These are phyloP conservation scores for Leucophenga maculata DNA, from an alignment of 2,888 invertebrate genomes.

Conservation along the genomic window DNA sequence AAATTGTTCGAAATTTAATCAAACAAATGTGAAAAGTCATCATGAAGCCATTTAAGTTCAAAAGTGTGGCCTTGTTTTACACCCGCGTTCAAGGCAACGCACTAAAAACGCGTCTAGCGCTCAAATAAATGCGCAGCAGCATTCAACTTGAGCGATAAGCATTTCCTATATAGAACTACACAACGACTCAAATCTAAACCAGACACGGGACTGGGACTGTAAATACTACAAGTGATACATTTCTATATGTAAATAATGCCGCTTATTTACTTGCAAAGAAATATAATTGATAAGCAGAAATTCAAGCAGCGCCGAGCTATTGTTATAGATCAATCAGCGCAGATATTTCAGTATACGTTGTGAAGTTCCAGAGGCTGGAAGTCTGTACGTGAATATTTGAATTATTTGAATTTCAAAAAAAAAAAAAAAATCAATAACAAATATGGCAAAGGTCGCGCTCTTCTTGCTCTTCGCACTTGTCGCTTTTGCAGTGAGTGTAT, in stretches of 20 bases:
- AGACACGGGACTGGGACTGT: not conserved
- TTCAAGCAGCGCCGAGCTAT: constrained; percentile 9
- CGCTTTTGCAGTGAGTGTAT: not conserved
- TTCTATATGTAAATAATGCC: not conserved
- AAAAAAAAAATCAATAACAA: not conserved
- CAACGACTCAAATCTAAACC: not conserved
- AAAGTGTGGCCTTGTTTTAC: not conserved
- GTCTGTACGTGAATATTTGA: not conserved
- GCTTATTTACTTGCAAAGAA: not conserved
- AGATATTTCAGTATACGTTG: constrained; percentile 10
- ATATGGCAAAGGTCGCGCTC: constrained; percentile 25
- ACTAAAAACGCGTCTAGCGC: not conserved
- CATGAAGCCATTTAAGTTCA: too few relatives aligned
- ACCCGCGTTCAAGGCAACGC: not conserved
- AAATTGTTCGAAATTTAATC: too few relatives aligned
- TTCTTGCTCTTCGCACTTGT: constrained; percentile 20
- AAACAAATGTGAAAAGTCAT: too few relatives aligned
- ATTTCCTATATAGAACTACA: constrained; percentile 15
- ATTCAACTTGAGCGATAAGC: constrained; percentile 17
- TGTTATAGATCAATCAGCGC: not conserved
- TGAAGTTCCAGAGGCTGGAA: too few relatives aligned
- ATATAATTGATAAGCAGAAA: constrained; percentile 1
- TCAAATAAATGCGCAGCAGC: constrained; percentile 20
- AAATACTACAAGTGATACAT: not conserved
- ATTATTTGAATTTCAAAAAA: too few relatives aligned